phyloP scores from a whole-genome alignment of 92 coral and sea anemone genomes.

The Nematostella vectensis region DNA sequence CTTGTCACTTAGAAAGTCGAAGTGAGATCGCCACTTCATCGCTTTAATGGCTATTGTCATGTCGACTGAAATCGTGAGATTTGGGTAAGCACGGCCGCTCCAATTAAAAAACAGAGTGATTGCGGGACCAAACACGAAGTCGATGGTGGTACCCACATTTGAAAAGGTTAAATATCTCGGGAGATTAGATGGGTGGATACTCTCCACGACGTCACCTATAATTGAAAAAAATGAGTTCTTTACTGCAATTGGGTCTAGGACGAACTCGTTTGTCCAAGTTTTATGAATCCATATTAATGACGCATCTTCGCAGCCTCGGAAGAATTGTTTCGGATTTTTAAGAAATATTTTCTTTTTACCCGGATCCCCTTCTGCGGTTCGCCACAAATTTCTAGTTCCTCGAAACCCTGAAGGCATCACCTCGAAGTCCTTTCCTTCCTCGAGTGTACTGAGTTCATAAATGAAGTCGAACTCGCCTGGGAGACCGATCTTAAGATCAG shows the following conservation, averaged over 20 bases:
- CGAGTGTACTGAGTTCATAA: constrained; percentile 11
- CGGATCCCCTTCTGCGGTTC: constrained; percentile 19
- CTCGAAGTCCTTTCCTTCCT: constrained; percentile 17
- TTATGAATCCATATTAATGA: constrained; percentile 7
- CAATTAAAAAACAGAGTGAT: constrained; percentile 22
- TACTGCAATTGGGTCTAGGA: constrained; percentile 18
- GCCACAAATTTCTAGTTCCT: constrained; percentile 24
- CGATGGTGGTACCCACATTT: constrained; percentile 3
- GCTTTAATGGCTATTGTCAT: constrained; percentile 23
- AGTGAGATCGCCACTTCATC: constrained; percentile 16
- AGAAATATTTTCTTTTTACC: constrained; percentile 18
- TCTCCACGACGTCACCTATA: constrained; percentile 4
- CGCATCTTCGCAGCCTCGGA: not conserved
- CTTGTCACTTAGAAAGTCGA: constrained; percentile 11
- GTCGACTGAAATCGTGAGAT: constrained; percentile 21
- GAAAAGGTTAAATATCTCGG: constrained; percentile 8
- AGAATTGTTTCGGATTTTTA: constrained; percentile 3
- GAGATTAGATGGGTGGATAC: constrained; percentile 7
- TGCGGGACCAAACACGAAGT: constrained; percentile 24
- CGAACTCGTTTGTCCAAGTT: constrained; percentile 9
- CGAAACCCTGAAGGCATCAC: constrained; percentile 30
- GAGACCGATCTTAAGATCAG: constrained; percentile 22
- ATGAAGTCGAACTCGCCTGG: constrained; percentile 29
- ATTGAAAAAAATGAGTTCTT: constrained; percentile 14
- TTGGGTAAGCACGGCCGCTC: constrained; percentile 15